These are phyloP conservation scores for Aspidoscelis tigris DNA, from an alignment of 2,113 vertebrate species.

Conservation along the genomic window DNA sequence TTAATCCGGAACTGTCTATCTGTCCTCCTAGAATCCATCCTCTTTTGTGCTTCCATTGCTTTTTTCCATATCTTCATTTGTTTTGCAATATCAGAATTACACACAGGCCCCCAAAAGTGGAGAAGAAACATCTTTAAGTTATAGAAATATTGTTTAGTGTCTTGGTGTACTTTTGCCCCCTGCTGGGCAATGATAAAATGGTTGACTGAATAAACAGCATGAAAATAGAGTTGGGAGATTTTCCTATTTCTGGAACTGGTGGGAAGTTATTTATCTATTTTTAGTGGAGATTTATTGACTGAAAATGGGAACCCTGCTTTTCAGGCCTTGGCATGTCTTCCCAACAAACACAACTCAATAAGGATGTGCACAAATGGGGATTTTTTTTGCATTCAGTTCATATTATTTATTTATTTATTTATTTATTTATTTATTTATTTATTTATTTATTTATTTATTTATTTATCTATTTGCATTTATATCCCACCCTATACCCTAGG, in stretches of 20 bases:
- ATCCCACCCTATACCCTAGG: no score
- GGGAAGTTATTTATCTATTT: not conserved
- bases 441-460: no score
- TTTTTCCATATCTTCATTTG: not conserved
- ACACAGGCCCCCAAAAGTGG: not conserved
- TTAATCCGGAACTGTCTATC: accelerated
- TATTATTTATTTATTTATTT: no score
- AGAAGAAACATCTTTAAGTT: not conserved
- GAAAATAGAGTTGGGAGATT: not conserved
- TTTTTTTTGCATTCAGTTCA: no score
- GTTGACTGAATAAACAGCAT: not conserved
- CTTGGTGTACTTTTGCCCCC: conserved; percentile 39
- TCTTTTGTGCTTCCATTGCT: not conserved
- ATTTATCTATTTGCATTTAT: no score
- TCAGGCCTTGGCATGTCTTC: not conserved
- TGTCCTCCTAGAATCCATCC: not conserved
- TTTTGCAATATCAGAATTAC: not conserved
- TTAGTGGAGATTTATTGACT: no score
- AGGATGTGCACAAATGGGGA: no score
- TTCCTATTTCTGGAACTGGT: accelerated
- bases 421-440: no score
- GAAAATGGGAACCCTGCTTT: not conserved
- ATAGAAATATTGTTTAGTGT: not conserved
- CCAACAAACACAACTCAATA: not conserved
- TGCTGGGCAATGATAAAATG: conserved; percentile 45